Base-by-base conservation (phyloP, 1,140 invertebrate species). In the Meloidogyne exigua region DNA sequence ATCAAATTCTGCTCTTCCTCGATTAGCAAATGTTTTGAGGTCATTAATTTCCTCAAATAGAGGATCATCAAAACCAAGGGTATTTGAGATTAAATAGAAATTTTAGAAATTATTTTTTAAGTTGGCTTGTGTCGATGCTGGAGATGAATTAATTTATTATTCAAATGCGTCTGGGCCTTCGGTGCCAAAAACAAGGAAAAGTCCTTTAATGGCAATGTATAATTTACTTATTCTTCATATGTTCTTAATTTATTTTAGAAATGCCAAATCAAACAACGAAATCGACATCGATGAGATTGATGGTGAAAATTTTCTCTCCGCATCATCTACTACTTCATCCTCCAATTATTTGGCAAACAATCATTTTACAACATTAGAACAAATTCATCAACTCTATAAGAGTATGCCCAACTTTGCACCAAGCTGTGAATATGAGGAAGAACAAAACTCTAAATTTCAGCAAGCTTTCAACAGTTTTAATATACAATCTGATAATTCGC, bases 381-480 rank as follows among this genome's bases (percentile, higher is more conserved):
- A 71, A 23, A 71, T 71, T 18, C 26, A 21, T 3, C 39, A 42
- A 39, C 69, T 71, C 15, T 71, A 71, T 57, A 71, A 71, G 21
- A 71, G 69, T 21, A 39, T 71, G 69, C 69, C 69, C 1, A 71
- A 71, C 13, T 71, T 71, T 25, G 69, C 69, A 18, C 36, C 36
- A 18, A 32, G 18, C 62, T 71, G 62, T 42, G 69, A 71, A 13
- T 13, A 71, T 13, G 36, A 62, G 1, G 5, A 44, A 23, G 39
- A 18, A 32, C 39, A 12, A 9, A 39, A 21, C 5, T 21, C 7
- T 13, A 42, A 71, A 44, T 32, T 13, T 25, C 39, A n/a, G 62
- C 21, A 57, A 1, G n/a, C 18, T 42, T 23, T 13, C 7, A 69
- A 32, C 10, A 32, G 21, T 9, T 23, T 69, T n/a, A 21, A 13